A percentile compares a stretch with the other conserved stretches of the same genome.
Evolutionary conservation across 2,113 vertebrate species (phyloP).

Genomic region (Eudorcas thomsonii): DNA sequence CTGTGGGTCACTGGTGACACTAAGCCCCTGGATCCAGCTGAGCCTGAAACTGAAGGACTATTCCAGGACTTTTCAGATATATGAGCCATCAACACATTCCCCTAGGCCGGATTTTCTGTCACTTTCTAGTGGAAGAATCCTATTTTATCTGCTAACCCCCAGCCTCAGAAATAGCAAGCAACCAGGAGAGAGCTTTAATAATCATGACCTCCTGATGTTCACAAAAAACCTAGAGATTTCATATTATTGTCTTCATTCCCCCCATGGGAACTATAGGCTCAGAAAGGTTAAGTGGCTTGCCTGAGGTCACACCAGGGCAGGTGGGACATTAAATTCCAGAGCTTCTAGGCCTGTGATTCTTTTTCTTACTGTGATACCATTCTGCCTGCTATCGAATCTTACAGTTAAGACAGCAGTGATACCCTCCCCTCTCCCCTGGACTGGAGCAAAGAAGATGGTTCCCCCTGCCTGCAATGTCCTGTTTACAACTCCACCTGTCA

Average conservation of each 20-base stretch:
- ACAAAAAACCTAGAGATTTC: neutral
- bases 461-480: neutral
- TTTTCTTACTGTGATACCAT: neutral
- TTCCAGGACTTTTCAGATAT: neutral
- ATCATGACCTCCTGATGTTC: neutral
- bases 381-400: neutral
- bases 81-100: neutral
- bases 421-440: neutral
- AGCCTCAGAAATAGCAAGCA: neutral
- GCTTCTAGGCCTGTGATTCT: neutral
- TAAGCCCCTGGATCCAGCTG: neutral
- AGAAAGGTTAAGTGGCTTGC: slow-evolving; percentile 6
- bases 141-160: neutral
- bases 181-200: neutral
- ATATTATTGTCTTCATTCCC: neutral
- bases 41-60: neutral
- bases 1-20: neutral
- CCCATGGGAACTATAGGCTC: neutral
- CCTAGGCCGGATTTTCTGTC: neutral
- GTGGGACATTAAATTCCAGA: neutral
- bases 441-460: neutral
- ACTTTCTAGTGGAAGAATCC: neutral
- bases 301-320: neutral
- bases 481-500: neutral
- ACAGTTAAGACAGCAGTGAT: neutral